Conservation (phyloP, 2,797 vertebrate species). For the Acomys russatus region DNA sequence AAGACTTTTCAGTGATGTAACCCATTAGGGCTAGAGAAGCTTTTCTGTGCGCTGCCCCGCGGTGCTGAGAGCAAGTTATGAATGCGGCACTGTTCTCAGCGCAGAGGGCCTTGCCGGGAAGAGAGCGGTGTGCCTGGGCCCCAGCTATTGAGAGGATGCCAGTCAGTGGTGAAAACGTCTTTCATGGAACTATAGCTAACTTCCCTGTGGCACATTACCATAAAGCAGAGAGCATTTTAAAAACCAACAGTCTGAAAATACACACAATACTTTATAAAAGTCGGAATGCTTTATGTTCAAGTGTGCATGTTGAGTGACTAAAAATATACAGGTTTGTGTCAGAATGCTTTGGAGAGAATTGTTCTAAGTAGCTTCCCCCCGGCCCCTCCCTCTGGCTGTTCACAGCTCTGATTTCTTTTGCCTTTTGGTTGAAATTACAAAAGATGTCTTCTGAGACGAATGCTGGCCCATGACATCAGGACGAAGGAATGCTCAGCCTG, state of each 20-base stretch:
- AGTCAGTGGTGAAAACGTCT: slow-evolving; percentile 92
- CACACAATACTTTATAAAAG: slow-evolving; percentile 84
- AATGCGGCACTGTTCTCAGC: slow-evolving; percentile 91
- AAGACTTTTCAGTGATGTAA: slow-evolving; percentile 89
- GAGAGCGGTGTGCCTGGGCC: slow-evolving; percentile 90
- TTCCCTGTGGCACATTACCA: slow-evolving; percentile 90
- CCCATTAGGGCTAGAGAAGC: slow-evolving; percentile 88
- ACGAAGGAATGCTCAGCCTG: slow-evolving; percentile 88
- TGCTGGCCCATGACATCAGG: slow-evolving; percentile 90
- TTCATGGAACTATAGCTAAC: slow-evolving; percentile 90
- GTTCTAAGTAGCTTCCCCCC: slow-evolving; percentile 79
- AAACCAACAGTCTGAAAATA: slow-evolving; percentile 86
- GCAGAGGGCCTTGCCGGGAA: slow-evolving; percentile 91
- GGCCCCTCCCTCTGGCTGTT: slow-evolving; percentile 71
- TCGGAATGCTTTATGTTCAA: slow-evolving; percentile 83
- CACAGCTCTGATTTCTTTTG: slow-evolving; percentile 90
- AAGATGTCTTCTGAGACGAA: slow-evolving; percentile 92
- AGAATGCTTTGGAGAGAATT: slow-evolving; percentile 83
- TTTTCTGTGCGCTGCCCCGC: slow-evolving; percentile 89
- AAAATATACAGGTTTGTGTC: slow-evolving; percentile 85
- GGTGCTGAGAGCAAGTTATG: slow-evolving; percentile 89
- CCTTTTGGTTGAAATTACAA: slow-evolving; percentile 91
- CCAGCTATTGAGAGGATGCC: slow-evolving; percentile 92
- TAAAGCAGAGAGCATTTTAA: slow-evolving; percentile 87
- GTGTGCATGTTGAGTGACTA: slow-evolving; percentile 76